phyloP scores from a whole-genome alignment of 2,888 invertebrate genomes.

The Agonopterix subpropinquella region DNA sequence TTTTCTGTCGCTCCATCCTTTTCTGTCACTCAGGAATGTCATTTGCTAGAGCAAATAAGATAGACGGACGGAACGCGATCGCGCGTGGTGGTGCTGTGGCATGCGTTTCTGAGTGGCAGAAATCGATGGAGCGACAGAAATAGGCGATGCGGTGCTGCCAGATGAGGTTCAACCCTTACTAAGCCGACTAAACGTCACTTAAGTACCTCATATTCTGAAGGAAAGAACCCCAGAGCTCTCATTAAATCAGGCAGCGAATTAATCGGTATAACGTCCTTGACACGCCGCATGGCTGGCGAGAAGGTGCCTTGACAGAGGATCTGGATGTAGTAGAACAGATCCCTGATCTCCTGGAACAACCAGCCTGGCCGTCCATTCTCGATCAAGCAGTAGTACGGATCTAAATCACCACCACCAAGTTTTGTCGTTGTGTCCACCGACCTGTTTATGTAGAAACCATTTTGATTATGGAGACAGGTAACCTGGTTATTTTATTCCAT shows the following conservation, averaged over 20 bases:
- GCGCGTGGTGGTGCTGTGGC: no score
- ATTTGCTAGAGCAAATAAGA: no score
- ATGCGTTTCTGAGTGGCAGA: no score
- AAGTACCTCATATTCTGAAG: conserved; percentile 85
- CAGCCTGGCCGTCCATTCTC: conserved; percentile 83
- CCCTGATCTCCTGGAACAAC: conserved; percentile 82
- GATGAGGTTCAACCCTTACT: no score
- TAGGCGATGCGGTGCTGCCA: no score
- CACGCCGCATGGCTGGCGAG: conserved; percentile 75
- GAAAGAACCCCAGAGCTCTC: conserved; percentile 85
- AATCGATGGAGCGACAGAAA: no score
- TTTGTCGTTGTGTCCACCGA: conserved; percentile 65
- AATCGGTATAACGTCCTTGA: conserved; percentile 77
- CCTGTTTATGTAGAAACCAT: conserved; percentile 29
- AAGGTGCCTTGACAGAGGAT: conserved; percentile 83
- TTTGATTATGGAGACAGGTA: no score
- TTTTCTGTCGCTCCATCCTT: no score
- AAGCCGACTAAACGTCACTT: no score
- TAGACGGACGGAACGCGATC: no score
- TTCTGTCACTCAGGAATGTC: no score
- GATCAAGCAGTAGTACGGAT: conserved; percentile 82
- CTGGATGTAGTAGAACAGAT: conserved; percentile 86
- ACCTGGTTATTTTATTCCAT: no score
- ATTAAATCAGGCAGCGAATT: conserved; percentile 83
- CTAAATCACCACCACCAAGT: conserved; percentile 73